Evolutionary conservation across 1,140 invertebrate species (phyloP).

Genomic region (Dinothrombium tinctorium): DNA sequence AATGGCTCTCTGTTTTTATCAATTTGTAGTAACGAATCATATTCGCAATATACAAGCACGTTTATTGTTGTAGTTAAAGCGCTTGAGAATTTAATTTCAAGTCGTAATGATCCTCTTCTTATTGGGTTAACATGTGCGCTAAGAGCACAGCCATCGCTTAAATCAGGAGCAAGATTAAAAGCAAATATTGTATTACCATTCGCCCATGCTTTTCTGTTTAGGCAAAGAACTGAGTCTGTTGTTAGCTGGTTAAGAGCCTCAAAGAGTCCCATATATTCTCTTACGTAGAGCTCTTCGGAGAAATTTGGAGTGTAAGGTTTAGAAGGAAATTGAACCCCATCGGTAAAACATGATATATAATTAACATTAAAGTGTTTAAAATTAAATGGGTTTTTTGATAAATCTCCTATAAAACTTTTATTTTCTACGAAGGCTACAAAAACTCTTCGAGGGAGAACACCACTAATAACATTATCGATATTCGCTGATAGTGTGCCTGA

Average conservation of each 20-base stretch:
- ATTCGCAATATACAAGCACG: not conserved
- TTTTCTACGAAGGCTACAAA: conserved; percentile 9
- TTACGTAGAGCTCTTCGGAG: not conserved
- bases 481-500: conserved; percentile 7
- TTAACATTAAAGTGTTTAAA: conserved; percentile 2
- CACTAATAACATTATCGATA: conserved; percentile 12
- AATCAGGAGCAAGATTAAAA: conserved; percentile 2
- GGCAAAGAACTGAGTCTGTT: not conserved
- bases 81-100: not conserved
- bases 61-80: not conserved
- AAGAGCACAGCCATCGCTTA: not conserved
- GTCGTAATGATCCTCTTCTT: not conserved
- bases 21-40: not conserved
- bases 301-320: not conserved
- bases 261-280: not conserved
- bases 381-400: conserved; percentile 1
- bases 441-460: conserved; percentile 8
- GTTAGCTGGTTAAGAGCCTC: not conserved
- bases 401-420: conserved; percentile 5
- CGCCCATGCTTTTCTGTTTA: not conserved
- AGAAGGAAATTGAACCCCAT: conserved; percentile 2
- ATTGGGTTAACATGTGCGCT: not conserved
- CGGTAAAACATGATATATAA: not conserved
- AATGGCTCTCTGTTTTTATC: not conserved
- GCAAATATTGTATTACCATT: not conserved